These are phyloP conservation scores for Cephalopholis sonnerati DNA, from an alignment of 2,113 vertebrate species.

Conservation along the genomic window DNA sequence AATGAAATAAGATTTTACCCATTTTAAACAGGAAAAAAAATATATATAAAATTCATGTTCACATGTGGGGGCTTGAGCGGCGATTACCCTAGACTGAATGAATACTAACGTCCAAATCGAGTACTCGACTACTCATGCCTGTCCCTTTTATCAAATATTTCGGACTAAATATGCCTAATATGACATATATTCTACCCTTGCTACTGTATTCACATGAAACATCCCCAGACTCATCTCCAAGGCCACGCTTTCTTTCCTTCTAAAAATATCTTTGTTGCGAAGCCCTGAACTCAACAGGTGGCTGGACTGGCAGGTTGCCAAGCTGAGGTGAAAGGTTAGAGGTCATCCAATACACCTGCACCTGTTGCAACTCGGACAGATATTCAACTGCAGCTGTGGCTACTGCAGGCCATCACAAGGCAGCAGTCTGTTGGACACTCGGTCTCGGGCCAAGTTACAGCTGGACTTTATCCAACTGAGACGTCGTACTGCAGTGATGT, in stretches of 20 bases:
- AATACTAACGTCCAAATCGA: no score
- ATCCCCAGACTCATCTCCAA: not conserved
- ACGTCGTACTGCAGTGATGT: conserved; percentile 12
- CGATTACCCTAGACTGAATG: no score
- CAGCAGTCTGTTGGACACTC: conserved; percentile 16
- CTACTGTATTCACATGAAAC: not conserved
- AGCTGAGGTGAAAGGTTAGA: conserved; percentile 59
- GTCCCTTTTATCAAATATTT: not conserved
- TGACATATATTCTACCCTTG: not conserved
- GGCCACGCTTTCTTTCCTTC: conserved; percentile 38
- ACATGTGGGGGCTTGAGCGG: no score
- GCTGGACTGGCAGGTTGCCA: conserved; percentile 27
- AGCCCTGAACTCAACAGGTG: conserved; percentile 64
- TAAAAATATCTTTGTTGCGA: conserved; percentile 48
- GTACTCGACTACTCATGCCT: no score
- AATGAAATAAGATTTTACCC: no score
- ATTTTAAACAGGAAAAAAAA: no score
- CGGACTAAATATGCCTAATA: not conserved
- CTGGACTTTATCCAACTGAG: conserved; percentile 38
- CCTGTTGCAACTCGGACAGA: conserved; percentile 62
- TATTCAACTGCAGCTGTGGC: conserved; percentile 64
- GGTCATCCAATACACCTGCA: conserved; percentile 64
- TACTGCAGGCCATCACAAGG: conserved; percentile 17
- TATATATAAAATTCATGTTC: no score
- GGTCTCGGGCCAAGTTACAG: conserved; percentile 12